Evolutionary conservation across 2,797 vertebrate species (phyloP).

Genomic region (Nannoperca australis): DNA sequence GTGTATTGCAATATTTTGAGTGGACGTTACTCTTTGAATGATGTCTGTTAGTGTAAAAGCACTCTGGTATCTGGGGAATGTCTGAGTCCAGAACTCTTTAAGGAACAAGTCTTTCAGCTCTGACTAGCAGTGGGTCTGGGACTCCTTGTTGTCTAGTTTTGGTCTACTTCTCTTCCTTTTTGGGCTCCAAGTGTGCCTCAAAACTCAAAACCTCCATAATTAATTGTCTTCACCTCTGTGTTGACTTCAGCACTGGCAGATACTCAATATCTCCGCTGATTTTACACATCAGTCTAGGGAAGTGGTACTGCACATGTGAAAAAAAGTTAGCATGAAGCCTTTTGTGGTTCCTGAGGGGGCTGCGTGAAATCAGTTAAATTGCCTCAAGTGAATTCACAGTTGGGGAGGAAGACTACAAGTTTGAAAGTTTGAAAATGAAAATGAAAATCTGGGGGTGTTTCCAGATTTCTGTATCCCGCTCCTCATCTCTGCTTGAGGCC

Average conservation of each 20-base stretch:
- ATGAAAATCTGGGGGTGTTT: neutral
- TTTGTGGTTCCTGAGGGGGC: too few species aligned
- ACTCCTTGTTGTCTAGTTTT: conserved; percentile 40
- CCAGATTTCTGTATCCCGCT: neutral
- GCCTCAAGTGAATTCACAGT: too few species aligned
- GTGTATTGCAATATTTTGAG: neutral
- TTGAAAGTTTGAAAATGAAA: too few species aligned
- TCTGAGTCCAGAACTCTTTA: conserved; percentile 39
- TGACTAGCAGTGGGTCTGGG: conserved; percentile 23
- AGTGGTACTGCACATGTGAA: too few species aligned
- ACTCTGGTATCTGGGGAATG: conserved; percentile 50
- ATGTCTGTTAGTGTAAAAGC: conserved; percentile 38
- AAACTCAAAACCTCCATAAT: conserved; percentile 25
- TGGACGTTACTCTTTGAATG: neutral
- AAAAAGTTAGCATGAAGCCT: too few species aligned
- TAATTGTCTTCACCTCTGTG: conserved; percentile 9
- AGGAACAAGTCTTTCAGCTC: conserved; percentile 39
- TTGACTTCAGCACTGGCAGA: neutral
- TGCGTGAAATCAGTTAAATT: too few species aligned
- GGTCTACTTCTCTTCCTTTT: conserved; percentile 50
- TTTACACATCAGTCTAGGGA: too few species aligned
- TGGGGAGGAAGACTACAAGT: too few species aligned
- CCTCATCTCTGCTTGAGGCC: neutral
- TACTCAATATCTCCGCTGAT: neutral
- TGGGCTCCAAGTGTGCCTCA: conserved; percentile 28